Evolutionary conservation across 2,888 invertebrate genomes (phyloP), one percentile per base, ranked within the genome.

Genomic region (Apamea anceps): DNA sequence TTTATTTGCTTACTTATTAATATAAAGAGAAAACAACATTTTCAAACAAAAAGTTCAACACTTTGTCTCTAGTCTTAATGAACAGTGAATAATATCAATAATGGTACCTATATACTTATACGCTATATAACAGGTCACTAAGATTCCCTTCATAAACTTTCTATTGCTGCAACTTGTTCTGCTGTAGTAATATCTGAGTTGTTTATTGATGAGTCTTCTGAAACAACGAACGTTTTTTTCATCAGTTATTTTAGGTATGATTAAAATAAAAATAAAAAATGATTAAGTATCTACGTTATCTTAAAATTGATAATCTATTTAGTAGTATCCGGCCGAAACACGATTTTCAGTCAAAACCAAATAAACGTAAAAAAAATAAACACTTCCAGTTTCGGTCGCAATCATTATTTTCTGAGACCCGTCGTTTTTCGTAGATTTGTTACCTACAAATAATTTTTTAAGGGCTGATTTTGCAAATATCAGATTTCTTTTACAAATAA

Each of bases 141-240:
- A 73, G 51, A 65, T 78, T n/a, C 54, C 28, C 70, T 54, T 89
- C 81, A 90, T 87, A 88, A 87, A 86, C 82, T 84, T 80, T 91
- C 89, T 78, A 88, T 75, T 51, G 87, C 80, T 51, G 86, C 78
- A 66, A 81, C 70, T 54, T 84, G 88, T 51, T 90, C 90, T 75
- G 87, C 91, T 75, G 84, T 62, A 74, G 68, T 82, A 25, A 62
- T 37, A 68, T 83, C 80, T 0, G 90, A 85, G 48, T 89, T 89
- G 82, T 93, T 93, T 72, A 93, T 86, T 76, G 93, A 90, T 13
- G 90, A 75, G 72, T 90, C 88, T 87, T 92, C 95, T 95, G 93
- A 62, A 80, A 85, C 42, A 74, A 79, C 32, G 0, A 54, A 57
- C 25, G 75, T 75, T 57, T 68, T 79, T 37, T 80, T 25, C 12